Evolutionary conservation across 2,888 invertebrate species (phyloP), one percentile per base, ranked within the genome.

Genomic region (Lobophora halterata): DNA sequence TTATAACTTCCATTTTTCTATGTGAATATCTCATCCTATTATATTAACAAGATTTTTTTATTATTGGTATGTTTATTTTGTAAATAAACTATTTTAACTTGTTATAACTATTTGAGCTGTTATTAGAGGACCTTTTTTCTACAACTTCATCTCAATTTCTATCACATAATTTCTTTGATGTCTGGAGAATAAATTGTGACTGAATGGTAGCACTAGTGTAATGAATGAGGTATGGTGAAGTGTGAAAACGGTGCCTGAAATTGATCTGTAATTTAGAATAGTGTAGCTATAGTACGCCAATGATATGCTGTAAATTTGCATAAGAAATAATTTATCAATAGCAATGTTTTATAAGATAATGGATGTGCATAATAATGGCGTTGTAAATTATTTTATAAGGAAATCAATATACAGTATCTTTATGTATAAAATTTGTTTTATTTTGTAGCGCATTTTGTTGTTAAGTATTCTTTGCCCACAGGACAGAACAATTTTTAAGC

Each of bases 381-480:
- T 72, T 85, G 86, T 86, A 86, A 83, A 87, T 86, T 83, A 79
- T 86, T 86, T 81, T 86, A 69, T 79, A 78, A 75, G 74, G 74
- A 78, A 79, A 77, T 75, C 68, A 71, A 79, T 80, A 83, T 81
- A 82, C 75, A 85, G 75, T 83, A 79, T 82, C 76, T 78, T 79
- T 83, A 83, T 81, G 79, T 82, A 77, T 53, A 34, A 50, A n/a
- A 26, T 19, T 60, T 64, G 66, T 65, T 69, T 79, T 73, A 55
- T 63, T 69, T 61, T 28, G 5, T 21, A 4, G n/a, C 2, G 37
- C n/a, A n/a, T n/a, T n/a, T n/a, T n/a, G n/a, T n/a, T n/a, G n/a
- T n/a, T n/a, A n/a, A n/a, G n/a, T n/a, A n/a, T n/a, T n/a, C n/a
- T n/a, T n/a, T n/a, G n/a, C n/a, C n/a, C n/a, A n/a, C n/a, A n/a